Percentiles rank a stretch among this genome's conserved stretches.
phyloP scores from a whole-genome alignment of 1,140 invertebrate species.

The Acromyrmex heyeri region DNA sequence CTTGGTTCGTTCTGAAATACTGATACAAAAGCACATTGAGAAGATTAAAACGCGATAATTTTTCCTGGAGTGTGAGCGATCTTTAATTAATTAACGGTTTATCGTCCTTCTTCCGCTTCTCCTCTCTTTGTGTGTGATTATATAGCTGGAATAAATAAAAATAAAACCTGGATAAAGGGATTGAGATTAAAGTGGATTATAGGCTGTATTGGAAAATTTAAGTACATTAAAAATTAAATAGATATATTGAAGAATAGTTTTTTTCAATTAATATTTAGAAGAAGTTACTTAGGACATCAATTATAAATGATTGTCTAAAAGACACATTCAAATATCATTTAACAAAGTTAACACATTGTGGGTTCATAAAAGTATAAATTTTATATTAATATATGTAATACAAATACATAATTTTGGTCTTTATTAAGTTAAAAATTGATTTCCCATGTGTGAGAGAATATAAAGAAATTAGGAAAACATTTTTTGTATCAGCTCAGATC shows the following conservation, averaged over 20 bases:
- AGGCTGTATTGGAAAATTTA: constrained; percentile 16
- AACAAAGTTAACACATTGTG: neutral
- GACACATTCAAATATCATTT: neutral
- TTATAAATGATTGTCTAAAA: neutral
- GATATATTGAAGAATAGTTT: neutral
- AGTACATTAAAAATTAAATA: constrained; percentile 24
- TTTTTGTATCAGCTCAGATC: neutral
- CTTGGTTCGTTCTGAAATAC: constrained; percentile 89
- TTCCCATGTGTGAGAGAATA: neutral
- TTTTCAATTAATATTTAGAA: constrained; percentile 19
- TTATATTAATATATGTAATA: neutral
- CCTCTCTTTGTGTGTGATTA: neutral
- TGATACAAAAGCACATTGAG: constrained; percentile 73
- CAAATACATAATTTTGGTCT: neutral
- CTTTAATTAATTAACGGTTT: constrained; percentile 51
- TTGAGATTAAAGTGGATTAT: constrained; percentile 37
- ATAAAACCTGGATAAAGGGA: neutral
- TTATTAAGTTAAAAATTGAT: neutral
- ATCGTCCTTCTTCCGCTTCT: neutral
- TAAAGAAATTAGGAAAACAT: neutral
- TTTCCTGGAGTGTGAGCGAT: neutral
- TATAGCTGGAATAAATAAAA: constrained; percentile 6
- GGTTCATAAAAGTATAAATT: neutral
- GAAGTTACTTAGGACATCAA: neutral
- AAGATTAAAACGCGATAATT: constrained; percentile 45